Percentiles rank a stretch among this genome's conserved stretches.
phyloP scores from a whole-genome alignment of 2,888 invertebrate genomes.

The Acleris sparsana region DNA sequence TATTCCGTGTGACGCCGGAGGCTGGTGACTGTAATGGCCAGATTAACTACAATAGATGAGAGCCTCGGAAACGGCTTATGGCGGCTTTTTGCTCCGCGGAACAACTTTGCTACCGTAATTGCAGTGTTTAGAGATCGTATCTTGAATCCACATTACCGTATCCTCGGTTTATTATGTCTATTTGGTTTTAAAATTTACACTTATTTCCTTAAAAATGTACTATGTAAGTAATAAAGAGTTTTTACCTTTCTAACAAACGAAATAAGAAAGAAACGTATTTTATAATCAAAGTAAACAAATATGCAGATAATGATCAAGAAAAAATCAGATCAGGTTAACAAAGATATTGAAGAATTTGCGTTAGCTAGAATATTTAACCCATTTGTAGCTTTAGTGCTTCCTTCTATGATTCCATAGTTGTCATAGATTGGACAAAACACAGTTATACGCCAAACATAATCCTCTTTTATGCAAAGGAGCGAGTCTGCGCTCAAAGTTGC shows the following conservation, averaged over 20 bases:
- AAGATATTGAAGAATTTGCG: too few relatives aligned
- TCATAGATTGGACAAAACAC: background rate
- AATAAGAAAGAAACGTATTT: too few relatives aligned
- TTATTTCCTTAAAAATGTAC: too few relatives aligned
- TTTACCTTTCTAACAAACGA: too few relatives aligned
- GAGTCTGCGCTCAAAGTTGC: conserved; percentile 8
- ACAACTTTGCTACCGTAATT: background rate
- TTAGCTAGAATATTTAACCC: background rate
- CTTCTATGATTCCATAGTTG: background rate
- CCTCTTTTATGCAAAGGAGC: conserved; percentile 26
- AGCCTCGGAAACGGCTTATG: background rate
- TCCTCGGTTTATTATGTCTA: background rate
- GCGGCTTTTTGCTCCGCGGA: background rate
- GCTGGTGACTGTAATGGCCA: conserved; percentile 3
- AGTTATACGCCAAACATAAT: conserved; percentile 8
- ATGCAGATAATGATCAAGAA: too few relatives aligned
- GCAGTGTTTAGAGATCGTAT: too few relatives aligned
- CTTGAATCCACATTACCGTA: too few relatives aligned
- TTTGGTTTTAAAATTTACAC: background rate
- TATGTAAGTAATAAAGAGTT: too few relatives aligned
- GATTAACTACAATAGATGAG: conserved; percentile 8
- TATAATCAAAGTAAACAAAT: too few relatives aligned
- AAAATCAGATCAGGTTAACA: too few relatives aligned
- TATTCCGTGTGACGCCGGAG: conserved; percentile 20
- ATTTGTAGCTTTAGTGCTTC: background rate